These are phyloP conservation scores for Bos taurus DNA, from an alignment of 2,113 vertebrate genomes.

Conservation along the genomic window DNA sequence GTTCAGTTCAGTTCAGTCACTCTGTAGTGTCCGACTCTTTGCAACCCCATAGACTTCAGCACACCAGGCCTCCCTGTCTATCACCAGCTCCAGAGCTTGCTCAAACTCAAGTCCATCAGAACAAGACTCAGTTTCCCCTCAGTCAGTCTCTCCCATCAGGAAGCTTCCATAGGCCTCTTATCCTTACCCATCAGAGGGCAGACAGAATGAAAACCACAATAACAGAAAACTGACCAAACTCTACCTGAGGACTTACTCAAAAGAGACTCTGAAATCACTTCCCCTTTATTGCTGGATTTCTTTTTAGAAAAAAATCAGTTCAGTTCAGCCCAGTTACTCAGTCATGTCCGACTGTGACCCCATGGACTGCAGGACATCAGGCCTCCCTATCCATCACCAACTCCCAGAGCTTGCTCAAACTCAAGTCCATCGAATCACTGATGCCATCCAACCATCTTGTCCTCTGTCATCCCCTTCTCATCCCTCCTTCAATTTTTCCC, in stretches of 20 bases:
- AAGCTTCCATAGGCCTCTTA: background rate
- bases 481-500: background rate
- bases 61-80: background rate
- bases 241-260: background rate
- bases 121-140: background rate
- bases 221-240: background rate
- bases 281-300: background rate
- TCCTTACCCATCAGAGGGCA: background rate
- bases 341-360: background rate
- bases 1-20: background rate
- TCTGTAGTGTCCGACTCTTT: background rate
- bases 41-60: background rate
- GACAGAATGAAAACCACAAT: background rate
- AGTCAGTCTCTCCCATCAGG: background rate
- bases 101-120: background rate
- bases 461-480: background rate
- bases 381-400: background rate
- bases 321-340: background rate
- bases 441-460: background rate
- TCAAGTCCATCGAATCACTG: rapidly evolving
- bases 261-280: background rate
- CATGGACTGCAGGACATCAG: background rate
- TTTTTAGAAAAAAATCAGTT: background rate
- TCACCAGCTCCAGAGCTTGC: background rate
- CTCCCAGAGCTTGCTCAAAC: background rate